A percentile compares a stretch with the other conserved stretches of the same genome.
Conservation (phyloP, 2,888 invertebrate species). For the Poecilus cupreus region DNA sequence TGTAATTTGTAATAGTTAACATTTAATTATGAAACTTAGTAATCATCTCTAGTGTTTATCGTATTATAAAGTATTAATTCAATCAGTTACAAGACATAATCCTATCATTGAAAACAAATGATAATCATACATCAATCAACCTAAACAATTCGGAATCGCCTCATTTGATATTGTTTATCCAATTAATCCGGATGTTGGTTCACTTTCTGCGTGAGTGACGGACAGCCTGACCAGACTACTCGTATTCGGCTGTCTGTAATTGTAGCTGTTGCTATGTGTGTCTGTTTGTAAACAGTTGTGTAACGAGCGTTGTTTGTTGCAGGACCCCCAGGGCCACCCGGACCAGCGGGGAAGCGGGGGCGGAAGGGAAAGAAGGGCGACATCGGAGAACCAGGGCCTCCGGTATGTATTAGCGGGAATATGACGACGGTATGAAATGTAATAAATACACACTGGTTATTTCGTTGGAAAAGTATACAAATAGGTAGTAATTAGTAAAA, state of each 20-base stretch:
- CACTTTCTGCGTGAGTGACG: conserved; percentile 13
- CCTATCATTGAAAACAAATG: background rate
- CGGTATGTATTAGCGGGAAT: conserved; percentile 79
- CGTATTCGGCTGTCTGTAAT: background rate
- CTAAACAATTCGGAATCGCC: conserved; percentile 17
- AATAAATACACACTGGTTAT: background rate
- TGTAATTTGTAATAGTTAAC: no score
- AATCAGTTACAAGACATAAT: background rate
- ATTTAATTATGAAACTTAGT: no score
- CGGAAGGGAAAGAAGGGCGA: conserved; percentile 94
- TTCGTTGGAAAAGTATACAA: background rate
- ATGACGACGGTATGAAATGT: background rate
- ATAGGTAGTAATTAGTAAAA: background rate
- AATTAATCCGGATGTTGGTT: conserved; percentile 23
- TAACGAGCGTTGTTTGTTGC: conserved; percentile 66
- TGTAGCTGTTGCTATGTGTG: background rate
- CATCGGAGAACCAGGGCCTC: conserved; percentile 84
- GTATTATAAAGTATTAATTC: no score
- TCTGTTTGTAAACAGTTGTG: conserved; percentile 1
- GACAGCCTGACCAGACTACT: background rate
- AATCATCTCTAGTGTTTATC: no score
- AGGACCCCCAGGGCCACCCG: conserved; percentile 85
- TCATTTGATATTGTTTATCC: conserved; percentile 39
- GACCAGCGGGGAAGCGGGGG: conserved; percentile 90
- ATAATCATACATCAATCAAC: background rate